phyloP scores from a whole-genome alignment of 2,888 invertebrate genomes.

The Xanthorhoe spadicearia region DNA sequence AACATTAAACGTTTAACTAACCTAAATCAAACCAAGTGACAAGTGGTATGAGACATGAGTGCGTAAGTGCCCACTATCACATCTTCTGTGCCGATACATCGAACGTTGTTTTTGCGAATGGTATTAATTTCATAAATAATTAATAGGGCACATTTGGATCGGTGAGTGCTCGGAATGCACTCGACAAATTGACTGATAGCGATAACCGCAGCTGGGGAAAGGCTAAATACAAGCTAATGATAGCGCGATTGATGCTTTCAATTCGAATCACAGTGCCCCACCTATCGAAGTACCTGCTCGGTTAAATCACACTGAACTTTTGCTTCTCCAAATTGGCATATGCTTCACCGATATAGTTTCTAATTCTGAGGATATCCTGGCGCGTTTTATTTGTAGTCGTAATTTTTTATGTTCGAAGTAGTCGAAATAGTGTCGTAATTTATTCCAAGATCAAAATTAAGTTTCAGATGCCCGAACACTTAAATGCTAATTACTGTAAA shows the following conservation, averaged over 20 bases:
- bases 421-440: too few relatives aligned
- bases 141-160: slow-evolving; percentile 74
- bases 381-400: too few relatives aligned
- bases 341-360: too few relatives aligned
- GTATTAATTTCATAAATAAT: slow-evolving; percentile 82
- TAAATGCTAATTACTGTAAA: background rate
- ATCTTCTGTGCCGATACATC: slow-evolving; percentile 24
- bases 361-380: too few relatives aligned
- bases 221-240: slow-evolving; percentile 83
- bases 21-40: too few relatives aligned
- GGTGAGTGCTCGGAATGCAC: slow-evolving; percentile 77
- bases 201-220: slow-evolving; percentile 80
- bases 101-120: slow-evolving; percentile 71
- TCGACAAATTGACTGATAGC: slow-evolving; percentile 82
- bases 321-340: background rate
- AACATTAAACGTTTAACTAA: too few relatives aligned
- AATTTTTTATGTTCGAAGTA: too few relatives aligned
- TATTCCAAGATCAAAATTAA: too few relatives aligned
- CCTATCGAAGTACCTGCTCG: background rate
- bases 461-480: too few relatives aligned
- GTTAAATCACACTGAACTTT: background rate
- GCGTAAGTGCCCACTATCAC: slow-evolving; percentile 4
- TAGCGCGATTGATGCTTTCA: slow-evolving; percentile 71
- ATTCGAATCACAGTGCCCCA: slow-evolving; percentile 18
- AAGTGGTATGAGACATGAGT: background rate